Percentiles rank a stretch among this genome's conserved stretches.
Conservation (phyloP, 2,888 invertebrate genomes). For the Agapostemon virescens region DNA sequence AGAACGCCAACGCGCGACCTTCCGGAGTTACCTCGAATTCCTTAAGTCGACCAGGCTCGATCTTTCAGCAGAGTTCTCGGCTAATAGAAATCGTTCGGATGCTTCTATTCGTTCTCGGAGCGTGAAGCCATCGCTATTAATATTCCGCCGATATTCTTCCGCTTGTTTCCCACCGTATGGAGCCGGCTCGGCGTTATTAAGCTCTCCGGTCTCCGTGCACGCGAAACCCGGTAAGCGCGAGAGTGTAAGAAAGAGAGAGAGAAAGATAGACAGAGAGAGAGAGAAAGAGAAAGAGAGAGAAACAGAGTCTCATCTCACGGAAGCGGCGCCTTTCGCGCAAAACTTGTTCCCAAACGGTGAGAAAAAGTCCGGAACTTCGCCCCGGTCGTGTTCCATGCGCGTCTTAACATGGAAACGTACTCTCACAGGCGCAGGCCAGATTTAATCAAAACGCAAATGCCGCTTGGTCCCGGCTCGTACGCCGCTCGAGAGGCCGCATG, state of each 20-base stretch:
- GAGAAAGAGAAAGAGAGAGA: background rate
- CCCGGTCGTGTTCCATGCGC: slow-evolving; percentile 23
- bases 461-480: slow-evolving; percentile 35
- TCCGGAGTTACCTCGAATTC: background rate
- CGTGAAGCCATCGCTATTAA: slow-evolving; percentile 8
- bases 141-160: slow-evolving; percentile 15
- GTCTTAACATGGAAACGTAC: slow-evolving; percentile 51
- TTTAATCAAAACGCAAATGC: slow-evolving; percentile 57
- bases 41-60: background rate
- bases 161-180: slow-evolving; percentile 10
- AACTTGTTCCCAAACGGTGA: slow-evolving; percentile 33
- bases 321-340: slow-evolving; percentile 27
- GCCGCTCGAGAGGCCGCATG: slow-evolving; percentile 46
- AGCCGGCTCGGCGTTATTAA: background rate
- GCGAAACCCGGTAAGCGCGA: background rate
- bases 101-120: slow-evolving; percentile 1
- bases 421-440: slow-evolving; percentile 47
- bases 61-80: background rate
- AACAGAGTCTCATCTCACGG: slow-evolving; percentile 17
- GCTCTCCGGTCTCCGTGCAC: slow-evolving; percentile 16
- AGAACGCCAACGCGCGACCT: background rate
- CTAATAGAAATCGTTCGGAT: slow-evolving; percentile 10
- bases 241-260: background rate
- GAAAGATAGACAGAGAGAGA: background rate
- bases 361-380: slow-evolving; percentile 38